phyloP scores from a whole-genome alignment of 2,888 invertebrate species.

The Frankliniella intonsa region DNA sequence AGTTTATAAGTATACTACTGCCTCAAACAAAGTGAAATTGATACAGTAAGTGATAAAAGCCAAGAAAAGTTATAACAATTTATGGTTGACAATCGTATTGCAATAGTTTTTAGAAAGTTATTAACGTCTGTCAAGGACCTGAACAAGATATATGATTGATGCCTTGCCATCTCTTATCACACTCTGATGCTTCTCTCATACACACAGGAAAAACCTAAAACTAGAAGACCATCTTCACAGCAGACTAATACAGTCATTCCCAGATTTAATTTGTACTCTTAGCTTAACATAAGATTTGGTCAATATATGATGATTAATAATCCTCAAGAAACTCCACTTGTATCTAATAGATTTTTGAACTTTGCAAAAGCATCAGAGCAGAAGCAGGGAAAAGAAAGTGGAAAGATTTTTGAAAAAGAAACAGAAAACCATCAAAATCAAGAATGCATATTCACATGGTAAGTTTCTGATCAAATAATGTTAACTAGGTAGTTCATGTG shows the following conservation, averaged over 20 bases:
- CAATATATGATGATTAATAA: not conserved
- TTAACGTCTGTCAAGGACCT: not conserved
- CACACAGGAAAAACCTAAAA: not conserved
- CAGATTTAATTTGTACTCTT: slow-evolving; percentile 9
- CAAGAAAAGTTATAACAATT: not conserved
- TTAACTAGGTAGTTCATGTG: too few relatives aligned
- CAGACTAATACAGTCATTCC: not conserved
- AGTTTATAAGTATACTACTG: not conserved
- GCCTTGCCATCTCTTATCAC: slow-evolving; percentile 1
- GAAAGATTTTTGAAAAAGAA: not conserved
- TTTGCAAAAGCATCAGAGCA: too few relatives aligned
- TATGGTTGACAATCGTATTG: not conserved
- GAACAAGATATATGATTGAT: not conserved
- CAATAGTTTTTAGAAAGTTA: not conserved
- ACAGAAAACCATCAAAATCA: not conserved
- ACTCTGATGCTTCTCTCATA: slow-evolving; percentile 9
- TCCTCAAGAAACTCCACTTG: not conserved
- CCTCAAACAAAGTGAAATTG: not conserved
- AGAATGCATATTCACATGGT: not conserved
- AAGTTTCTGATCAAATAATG: too few relatives aligned
- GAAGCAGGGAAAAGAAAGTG: too few relatives aligned
- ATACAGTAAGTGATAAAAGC: not conserved
- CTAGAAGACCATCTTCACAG: not conserved
- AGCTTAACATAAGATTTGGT: slow-evolving; percentile 18
- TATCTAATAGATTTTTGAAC: too few relatives aligned